Percentiles rank a stretch among this genome's conserved stretches.
Conservation (phyloP, 1,140 invertebrate genomes). For the Lamellibrachia luymesi region DNA sequence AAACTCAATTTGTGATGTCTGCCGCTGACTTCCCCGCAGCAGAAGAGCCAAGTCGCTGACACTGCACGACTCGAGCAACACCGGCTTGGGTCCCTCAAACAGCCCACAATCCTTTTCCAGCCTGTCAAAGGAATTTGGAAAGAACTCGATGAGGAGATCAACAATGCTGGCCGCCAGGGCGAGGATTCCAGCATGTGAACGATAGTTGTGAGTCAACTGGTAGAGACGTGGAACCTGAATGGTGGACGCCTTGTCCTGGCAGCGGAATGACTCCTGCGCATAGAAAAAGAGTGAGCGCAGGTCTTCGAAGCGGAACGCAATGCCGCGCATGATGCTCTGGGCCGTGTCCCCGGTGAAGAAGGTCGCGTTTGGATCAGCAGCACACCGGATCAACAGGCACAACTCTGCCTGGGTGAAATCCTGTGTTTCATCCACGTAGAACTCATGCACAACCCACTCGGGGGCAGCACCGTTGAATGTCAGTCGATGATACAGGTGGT, state of each 20-base stretch:
- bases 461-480: conserved; percentile 8
- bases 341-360: conserved; percentile 54
- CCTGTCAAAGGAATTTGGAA: conserved; percentile 51
- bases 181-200: conserved; percentile 48
- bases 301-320: conserved; percentile 51
- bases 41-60: conserved; percentile 40
- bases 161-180: conserved; percentile 47
- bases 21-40: conserved; percentile 42
- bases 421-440: conserved; percentile 53
- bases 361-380: conserved; percentile 49
- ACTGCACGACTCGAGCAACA: conserved; percentile 48
- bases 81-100: conserved; percentile 46
- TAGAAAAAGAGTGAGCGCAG: conserved; percentile 47
- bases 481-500: conserved; percentile 22
- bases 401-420: conserved; percentile 53
- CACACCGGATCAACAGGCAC: conserved; percentile 44
- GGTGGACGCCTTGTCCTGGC: conserved; percentile 35
- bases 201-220: conserved; percentile 46
- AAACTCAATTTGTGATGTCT: conserved; percentile 50
- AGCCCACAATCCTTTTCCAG: conserved; percentile 47
- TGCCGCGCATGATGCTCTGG: conserved; percentile 52
- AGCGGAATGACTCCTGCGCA: conserved; percentile 38
- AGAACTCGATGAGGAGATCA: conserved; percentile 47
- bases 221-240: conserved; percentile 40
- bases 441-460: conserved; percentile 42